Base-by-base conservation (phyloP, 2,888 invertebrate genomes). In the Drosophila neotestacea region DNA sequence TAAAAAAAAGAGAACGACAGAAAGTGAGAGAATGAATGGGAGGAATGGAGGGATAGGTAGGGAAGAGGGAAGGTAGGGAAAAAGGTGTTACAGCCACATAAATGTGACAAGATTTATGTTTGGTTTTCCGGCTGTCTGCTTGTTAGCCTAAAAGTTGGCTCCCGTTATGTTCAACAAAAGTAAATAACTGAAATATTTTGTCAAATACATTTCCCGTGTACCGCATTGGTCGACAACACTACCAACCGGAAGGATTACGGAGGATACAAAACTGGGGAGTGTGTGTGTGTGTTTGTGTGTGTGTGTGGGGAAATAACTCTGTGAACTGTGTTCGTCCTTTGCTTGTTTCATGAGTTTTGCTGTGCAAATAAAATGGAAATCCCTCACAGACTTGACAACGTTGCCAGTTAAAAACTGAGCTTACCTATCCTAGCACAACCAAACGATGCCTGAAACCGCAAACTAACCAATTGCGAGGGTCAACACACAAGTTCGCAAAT, bases 71-170 rank as follows among this genome's bases (percentile, higher is more conserved):
- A 36, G 34, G 1, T 10, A 4, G 34, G 34, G 34, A 55, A 58
- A 72, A 59, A 74, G 68, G 73, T 80, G 85, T 79, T 78, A 51
- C 59, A 58, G 75, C 72, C 73, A 75, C 77, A 85, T 84, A 82
- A 83, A 86, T 87, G 85, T 77, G 87, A 73, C 82, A 83, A 87
- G 83, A 87, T 87, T 87, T 83, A 85, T 85, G 83, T 78, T 83
- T 81, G 82, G 84, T 77, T 83, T 81, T 79, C 76, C 78, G 77
- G 76, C 76, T 83, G 86, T 81, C 78, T 83, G 82, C 81, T 85
- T 82, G 82, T 82, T 82, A 85, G 82, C 85, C 85, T 80, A 85
- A 85, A 82, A 82, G 81, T 82, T 82, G 71, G 46, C 73, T 63
- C 51, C 70, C 56, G 65, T 54, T 62, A 55, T 63, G 70, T 46